A percentile compares a stretch with the other conserved stretches of the same genome.
Evolutionary conservation across 2,113 vertebrate genomes (phyloP).

Genomic region (Pelusios castaneus): DNA sequence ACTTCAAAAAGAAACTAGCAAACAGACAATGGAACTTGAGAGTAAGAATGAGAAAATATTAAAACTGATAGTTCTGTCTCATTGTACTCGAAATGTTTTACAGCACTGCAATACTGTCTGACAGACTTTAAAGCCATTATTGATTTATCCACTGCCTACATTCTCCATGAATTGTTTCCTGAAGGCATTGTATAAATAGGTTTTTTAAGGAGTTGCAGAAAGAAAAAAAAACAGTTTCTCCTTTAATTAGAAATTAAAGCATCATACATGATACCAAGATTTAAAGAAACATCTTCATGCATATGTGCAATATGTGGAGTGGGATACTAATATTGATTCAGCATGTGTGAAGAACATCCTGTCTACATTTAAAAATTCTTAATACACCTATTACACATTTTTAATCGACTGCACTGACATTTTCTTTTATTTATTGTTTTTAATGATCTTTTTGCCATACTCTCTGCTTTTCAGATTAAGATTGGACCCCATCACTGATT

Average conservation of each 20-base stretch:
- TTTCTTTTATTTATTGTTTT: not conserved
- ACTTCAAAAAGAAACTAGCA: not conserved
- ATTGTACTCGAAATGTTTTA: not conserved
- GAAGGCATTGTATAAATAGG: not conserved
- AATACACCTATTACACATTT: not conserved
- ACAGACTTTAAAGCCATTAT: not conserved
- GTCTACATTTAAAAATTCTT: not conserved
- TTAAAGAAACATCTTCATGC: not conserved
- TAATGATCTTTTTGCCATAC: not conserved
- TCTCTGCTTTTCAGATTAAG: not conserved
- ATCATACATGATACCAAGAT: not conserved
- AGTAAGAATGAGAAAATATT: not conserved
- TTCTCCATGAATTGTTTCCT: not conserved
- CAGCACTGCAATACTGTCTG: accelerated
- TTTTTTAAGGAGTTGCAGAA: not conserved
- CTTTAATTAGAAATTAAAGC: not conserved
- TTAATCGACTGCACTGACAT: not conserved
- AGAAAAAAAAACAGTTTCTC: not conserved
- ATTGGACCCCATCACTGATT: not conserved
- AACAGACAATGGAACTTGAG: not conserved
- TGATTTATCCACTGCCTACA: not conserved
- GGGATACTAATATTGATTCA: not conserved
- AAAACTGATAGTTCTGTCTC: not conserved
- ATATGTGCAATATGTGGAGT: not conserved
- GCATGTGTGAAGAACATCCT: not conserved